phyloP scores from a whole-genome alignment of 1,140 invertebrate genomes.

The Halesus radiatus region DNA sequence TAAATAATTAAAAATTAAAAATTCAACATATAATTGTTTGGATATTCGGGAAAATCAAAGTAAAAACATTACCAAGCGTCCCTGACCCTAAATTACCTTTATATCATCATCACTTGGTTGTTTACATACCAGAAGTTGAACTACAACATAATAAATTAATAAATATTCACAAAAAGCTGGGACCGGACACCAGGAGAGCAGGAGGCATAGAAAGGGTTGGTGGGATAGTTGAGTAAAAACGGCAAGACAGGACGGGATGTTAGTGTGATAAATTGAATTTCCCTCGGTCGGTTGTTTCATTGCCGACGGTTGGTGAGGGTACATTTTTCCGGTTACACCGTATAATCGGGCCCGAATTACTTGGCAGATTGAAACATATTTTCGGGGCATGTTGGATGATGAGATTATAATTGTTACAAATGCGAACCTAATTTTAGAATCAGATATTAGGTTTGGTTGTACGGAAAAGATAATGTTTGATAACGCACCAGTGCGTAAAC shows the following conservation, averaged over 20 bases:
- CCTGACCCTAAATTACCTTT: too few relatives aligned
- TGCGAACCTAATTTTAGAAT: background rate
- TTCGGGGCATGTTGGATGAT: background rate
- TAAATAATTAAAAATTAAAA: too few relatives aligned
- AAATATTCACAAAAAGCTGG: background rate
- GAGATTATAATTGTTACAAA: conserved; percentile 11
- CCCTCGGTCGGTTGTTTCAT: conserved; percentile 43
- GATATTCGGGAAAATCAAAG: too few relatives aligned
- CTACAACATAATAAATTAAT: background rate
- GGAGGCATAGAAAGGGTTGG: conserved; percentile 9
- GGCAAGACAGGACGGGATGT: conserved; percentile 15
- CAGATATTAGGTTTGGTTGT: too few relatives aligned
- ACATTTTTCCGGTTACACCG: conserved; percentile 21
- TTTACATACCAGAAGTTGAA: too few relatives aligned
- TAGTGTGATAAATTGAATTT: conserved; percentile 46
- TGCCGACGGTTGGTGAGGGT: conserved; percentile 27
- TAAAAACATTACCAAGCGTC: too few relatives aligned
- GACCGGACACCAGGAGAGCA: background rate
- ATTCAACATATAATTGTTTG: too few relatives aligned
- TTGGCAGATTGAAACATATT: conserved; percentile 22
- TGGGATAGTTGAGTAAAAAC: background rate
- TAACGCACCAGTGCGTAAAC: too few relatives aligned
- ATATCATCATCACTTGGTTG: too few relatives aligned
- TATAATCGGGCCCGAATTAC: conserved; percentile 12
- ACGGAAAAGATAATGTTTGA: too few relatives aligned